Evolutionary conservation across 2,888 invertebrate genomes (phyloP).

Genomic region (Acrobasis repandana): DNA sequence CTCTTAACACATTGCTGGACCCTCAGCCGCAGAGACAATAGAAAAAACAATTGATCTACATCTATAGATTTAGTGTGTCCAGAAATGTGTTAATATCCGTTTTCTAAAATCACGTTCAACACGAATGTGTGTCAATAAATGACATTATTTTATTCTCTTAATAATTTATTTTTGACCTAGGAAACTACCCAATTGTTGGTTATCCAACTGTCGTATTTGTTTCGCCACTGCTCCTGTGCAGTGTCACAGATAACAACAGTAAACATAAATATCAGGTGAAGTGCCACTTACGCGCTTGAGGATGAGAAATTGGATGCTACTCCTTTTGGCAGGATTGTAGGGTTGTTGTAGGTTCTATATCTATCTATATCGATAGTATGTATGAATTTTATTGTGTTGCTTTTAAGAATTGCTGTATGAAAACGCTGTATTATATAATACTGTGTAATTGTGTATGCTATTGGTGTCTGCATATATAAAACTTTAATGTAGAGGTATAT

Average conservation of each 20-base stretch:
- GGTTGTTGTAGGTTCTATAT: conserved; percentile 28
- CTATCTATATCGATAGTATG: conserved; percentile 35
- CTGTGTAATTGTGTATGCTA: too few relatives aligned
- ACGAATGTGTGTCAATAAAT: background rate
- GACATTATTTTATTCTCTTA: conserved; percentile 11
- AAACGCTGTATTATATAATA: too few relatives aligned
- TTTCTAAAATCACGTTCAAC: too few relatives aligned
- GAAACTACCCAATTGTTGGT: background rate
- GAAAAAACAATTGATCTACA: too few relatives aligned
- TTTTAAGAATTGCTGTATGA: too few relatives aligned
- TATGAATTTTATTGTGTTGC: background rate
- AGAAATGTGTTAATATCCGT: too few relatives aligned
- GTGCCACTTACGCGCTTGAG: conserved; percentile 55
- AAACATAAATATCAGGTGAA: conserved; percentile 63
- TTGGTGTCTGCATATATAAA: too few relatives aligned
- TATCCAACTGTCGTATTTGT: conserved; percentile 55
- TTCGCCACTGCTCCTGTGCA: conserved; percentile 67
- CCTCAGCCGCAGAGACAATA: too few relatives aligned
- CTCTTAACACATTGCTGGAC: too few relatives aligned
- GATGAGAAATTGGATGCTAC: conserved; percentile 45
- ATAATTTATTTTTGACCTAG: too few relatives aligned
- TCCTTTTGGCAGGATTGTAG: conserved; percentile 48
- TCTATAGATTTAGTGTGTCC: too few relatives aligned
- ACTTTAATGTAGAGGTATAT: too few relatives aligned
- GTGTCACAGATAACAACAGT: conserved; percentile 64